Conservation (phyloP, 1,140 invertebrate species). For the Diorhabda elongata region DNA sequence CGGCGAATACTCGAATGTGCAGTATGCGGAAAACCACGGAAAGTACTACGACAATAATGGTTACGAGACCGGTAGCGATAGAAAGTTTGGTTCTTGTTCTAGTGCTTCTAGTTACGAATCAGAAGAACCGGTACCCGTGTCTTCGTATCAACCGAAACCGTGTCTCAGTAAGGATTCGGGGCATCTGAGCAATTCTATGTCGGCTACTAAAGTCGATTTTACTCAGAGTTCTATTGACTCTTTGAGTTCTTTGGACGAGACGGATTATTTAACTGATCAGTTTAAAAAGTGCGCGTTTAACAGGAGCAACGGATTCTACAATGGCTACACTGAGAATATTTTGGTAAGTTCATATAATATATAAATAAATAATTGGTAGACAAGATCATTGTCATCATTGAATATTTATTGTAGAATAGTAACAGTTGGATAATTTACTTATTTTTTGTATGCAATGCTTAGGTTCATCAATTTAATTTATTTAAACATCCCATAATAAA, state of each 20-base stretch:
- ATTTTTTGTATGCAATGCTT: no score
- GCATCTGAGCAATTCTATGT: slow-evolving; percentile 39
- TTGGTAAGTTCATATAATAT: slow-evolving; percentile 10
- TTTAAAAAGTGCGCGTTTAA: slow-evolving; percentile 35
- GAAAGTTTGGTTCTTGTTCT: slow-evolving; percentile 44
- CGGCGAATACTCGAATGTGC: slow-evolving; percentile 31
- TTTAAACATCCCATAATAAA: no score
- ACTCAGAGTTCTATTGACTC: slow-evolving; percentile 44
- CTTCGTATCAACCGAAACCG: slow-evolving; percentile 28
- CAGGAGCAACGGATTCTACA: slow-evolving; percentile 23
- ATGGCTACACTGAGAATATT: slow-evolving; percentile 25
- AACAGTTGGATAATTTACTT: no score
- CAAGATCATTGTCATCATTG: no score
- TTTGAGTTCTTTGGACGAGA: slow-evolving; percentile 45
- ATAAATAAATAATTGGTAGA: not conserved
- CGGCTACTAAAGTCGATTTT: slow-evolving; percentile 42
- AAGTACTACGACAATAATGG: slow-evolving; percentile 30
- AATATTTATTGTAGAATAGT: no score
- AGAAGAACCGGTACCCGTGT: slow-evolving; percentile 26
- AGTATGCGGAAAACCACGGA: slow-evolving; percentile 28
- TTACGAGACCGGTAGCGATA: slow-evolving; percentile 31
- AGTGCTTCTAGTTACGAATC: slow-evolving; percentile 46
- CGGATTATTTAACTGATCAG: slow-evolving; percentile 42
- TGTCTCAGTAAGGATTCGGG: slow-evolving; percentile 45
- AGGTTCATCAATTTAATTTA: no score